phyloP scores from a whole-genome alignment of 2,888 invertebrate species.

The Corbicula japonica region DNA sequence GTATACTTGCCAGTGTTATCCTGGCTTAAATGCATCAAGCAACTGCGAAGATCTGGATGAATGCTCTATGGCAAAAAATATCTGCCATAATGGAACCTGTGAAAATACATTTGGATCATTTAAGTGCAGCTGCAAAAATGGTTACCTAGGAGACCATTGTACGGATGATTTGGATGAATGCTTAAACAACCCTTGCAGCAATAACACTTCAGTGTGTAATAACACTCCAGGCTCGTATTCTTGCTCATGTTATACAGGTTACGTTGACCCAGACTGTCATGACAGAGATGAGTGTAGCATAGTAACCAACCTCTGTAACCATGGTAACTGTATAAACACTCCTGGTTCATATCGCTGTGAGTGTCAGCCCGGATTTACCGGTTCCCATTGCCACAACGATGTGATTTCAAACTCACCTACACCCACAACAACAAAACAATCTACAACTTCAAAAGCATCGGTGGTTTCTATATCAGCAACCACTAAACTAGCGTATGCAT shows the following conservation, averaged over 20 bases:
- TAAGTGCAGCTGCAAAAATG: conserved; percentile 6
- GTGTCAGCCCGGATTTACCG: conserved; percentile 10
- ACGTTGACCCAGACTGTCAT: conserved; percentile 9
- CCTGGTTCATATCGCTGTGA: conserved; percentile 21
- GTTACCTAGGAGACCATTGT: conserved; percentile 12
- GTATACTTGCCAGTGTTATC: neutral
- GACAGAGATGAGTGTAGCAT: conserved; percentile 35
- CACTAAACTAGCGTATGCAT: no score
- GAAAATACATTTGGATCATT: conserved; percentile 12
- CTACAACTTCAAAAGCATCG: no score
- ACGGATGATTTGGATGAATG: conserved; percentile 19
- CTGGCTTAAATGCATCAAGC: neutral
- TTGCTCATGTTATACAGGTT: conserved; percentile 27
- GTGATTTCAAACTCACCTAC: no score
- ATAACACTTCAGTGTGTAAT: conserved; percentile 1
- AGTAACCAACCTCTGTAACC: neutral
- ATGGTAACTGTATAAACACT: conserved; percentile 30
- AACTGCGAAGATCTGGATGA: conserved; percentile 23
- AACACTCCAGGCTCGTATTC: conserved; percentile 4
- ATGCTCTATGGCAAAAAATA: neutral
- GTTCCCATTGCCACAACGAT: conserved; percentile 2
- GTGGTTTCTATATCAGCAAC: no score
- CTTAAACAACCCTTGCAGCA: conserved; percentile 12
- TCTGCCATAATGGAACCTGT: conserved; percentile 29
- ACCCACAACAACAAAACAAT: no score